Percentiles rank a stretch among this genome's conserved stretches.
These are phyloP conservation scores for Drosophila paracracens DNA, from an alignment of 2,888 invertebrate genomes.

Conservation along the genomic window DNA sequence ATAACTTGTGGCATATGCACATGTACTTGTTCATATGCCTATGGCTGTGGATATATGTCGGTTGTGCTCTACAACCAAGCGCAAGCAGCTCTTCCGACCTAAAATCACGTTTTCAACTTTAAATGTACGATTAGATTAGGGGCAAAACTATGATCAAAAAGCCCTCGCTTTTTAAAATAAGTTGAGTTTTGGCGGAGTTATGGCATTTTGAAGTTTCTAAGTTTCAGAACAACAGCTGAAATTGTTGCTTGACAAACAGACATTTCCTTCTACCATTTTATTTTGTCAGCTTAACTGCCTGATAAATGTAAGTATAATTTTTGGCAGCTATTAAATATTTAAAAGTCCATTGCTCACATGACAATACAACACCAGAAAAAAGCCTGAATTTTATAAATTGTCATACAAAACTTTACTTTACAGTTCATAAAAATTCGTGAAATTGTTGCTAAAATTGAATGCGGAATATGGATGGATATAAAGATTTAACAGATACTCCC, in stretches of 20 bases:
- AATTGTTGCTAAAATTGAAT: conserved; percentile 1
- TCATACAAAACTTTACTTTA: neutral
- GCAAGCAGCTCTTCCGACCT: neutral
- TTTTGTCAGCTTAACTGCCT: neutral
- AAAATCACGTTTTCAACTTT: too few species aligned
- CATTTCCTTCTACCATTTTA: neutral
- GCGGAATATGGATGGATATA: neutral
- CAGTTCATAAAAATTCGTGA: neutral
- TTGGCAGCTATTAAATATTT: neutral
- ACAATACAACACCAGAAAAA: neutral
- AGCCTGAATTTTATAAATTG: neutral
- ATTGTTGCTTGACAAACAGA: neutral
- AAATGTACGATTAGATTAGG: too few species aligned
- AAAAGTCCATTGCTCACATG: neutral
- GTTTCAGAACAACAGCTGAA: conserved; percentile 17
- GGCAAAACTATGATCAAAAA: too few species aligned
- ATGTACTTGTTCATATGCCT: neutral
- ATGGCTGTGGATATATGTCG: neutral
- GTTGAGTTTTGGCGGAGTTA: too few species aligned
- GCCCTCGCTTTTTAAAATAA: too few species aligned
- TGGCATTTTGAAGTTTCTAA: too few species aligned
- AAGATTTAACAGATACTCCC: too few species aligned
- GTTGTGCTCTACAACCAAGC: conserved; percentile 19
- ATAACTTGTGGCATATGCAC: conserved; percentile 3
- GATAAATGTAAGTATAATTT: neutral